Percentiles rank a stretch among this genome's conserved stretches.
phyloP scores from a whole-genome alignment of 2,888 invertebrate genomes.

The Drosophila nr. fundita region DNA sequence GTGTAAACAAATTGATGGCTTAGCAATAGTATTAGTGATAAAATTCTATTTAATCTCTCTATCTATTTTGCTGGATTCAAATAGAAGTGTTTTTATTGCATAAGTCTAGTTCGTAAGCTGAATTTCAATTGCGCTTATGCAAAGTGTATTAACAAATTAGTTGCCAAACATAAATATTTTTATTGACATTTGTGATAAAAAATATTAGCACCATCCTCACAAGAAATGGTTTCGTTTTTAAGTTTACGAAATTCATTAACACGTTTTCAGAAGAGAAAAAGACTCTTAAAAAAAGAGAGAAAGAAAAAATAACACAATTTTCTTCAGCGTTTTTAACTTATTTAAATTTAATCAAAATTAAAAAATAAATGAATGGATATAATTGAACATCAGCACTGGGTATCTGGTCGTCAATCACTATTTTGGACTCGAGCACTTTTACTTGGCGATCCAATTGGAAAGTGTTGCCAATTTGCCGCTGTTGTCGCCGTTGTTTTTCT shows the following conservation, averaged over 20 bases:
- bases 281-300: neutral
- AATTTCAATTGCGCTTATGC: neutral
- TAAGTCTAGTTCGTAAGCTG: neutral
- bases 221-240: neutral
- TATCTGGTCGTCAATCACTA: slow-evolving; percentile 15
- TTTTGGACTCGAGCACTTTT: slow-evolving; percentile 37
- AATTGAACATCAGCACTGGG: neutral
- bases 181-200: neutral
- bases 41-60: fast-evolving
- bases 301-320: neutral
- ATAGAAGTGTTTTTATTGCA: neutral
- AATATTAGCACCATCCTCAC: neutral
- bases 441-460: slow-evolving; percentile 71
- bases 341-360: too few relatives aligned
- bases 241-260: neutral
- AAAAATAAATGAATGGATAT: too few relatives aligned
- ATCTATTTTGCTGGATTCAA: neutral
- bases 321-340: neutral
- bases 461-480: slow-evolving; percentile 77
- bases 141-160: neutral
- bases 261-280: neutral
- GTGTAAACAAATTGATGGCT: neutral
- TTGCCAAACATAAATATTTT: neutral
- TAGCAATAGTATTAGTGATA: neutral
- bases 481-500: slow-evolving; percentile 40